A percentile compares a stretch with the other conserved stretches of the same genome.
These are phyloP conservation scores for Acropternis orthonyx DNA, from an alignment of 2,797 vertebrate species.

Conservation along the genomic window DNA sequence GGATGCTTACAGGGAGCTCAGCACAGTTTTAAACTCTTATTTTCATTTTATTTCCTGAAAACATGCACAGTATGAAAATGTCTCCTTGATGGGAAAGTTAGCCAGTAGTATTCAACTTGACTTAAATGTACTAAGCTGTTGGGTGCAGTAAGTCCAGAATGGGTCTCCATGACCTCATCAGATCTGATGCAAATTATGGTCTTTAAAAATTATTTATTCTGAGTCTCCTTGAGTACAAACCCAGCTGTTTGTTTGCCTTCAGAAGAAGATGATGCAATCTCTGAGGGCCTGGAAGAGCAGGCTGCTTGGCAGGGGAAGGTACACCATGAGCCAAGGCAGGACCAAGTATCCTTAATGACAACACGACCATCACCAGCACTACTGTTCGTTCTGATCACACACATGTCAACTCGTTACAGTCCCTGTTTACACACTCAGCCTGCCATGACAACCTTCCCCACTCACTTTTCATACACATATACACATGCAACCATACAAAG, in stretches of 20 bases:
- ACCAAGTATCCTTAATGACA: not conserved
- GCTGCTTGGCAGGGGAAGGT: not conserved
- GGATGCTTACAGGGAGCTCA: not conserved
- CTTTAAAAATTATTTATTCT: not conserved
- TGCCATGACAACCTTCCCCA: not conserved
- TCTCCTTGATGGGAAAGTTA: not conserved
- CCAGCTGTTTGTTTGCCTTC: not conserved
- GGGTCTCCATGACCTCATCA: not conserved
- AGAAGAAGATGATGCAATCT: not conserved
- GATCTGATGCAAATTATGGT: not conserved
- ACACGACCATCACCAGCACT: too few species aligned
- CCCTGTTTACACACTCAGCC: not conserved
- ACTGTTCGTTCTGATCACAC: not conserved
- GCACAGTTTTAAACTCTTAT: not conserved
- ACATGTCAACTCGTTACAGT: accelerated
- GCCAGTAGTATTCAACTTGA: not conserved
- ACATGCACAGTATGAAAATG: not conserved
- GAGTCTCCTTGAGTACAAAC: not conserved
- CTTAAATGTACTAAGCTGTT: not conserved
- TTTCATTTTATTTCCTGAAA: not conserved
- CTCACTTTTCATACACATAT: not conserved
- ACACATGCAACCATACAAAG: not conserved
- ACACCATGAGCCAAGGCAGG: not conserved
- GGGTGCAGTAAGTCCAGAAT: not conserved
- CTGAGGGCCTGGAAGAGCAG: not conserved